Percentiles rank a stretch among this genome's conserved stretches.
Conservation (phyloP, 2,888 invertebrate species). For the Patella ulyssiponensis region DNA sequence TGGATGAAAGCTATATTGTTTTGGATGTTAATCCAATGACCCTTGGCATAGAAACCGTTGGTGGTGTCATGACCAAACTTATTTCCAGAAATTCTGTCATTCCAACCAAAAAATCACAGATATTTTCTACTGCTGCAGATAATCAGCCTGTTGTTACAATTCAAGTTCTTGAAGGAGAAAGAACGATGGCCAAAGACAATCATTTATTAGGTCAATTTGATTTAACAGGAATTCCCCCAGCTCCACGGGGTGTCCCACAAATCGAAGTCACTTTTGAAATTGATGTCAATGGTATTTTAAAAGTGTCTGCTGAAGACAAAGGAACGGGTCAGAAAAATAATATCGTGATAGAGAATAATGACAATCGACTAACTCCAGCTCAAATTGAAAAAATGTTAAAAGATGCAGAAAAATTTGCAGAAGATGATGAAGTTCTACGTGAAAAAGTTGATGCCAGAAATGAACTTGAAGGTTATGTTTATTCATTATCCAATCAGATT, state of each 20-base stretch:
- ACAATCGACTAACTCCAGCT: slow-evolving; percentile 95
- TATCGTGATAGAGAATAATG: slow-evolving; percentile 98
- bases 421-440: slow-evolving; percentile 91
- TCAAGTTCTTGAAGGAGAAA: slow-evolving; percentile 92
- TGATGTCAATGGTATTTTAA: slow-evolving; percentile 74
- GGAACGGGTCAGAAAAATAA: slow-evolving; percentile 98
- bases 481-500: slow-evolving; percentile 96
- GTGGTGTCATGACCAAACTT: slow-evolving; percentile 99
- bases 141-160: slow-evolving; percentile 99
- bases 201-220: slow-evolving; percentile 98
- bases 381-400: slow-evolving; percentile 99
- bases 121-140: slow-evolving; percentile 98
- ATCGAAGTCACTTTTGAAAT: slow-evolving; percentile 75
- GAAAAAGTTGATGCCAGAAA: slow-evolving; percentile 95
- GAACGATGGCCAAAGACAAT: slow-evolving; percentile 99
- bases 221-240: slow-evolving; percentile 93
- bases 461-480: slow-evolving; percentile 93
- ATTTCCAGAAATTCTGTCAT: slow-evolving; percentile 98
- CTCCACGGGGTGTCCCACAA: slow-evolving; percentile 74
- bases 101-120: slow-evolving; percentile 98
- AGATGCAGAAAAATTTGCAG: slow-evolving; percentile 98
- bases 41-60: slow-evolving; percentile 99
- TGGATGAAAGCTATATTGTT: slow-evolving; percentile 77
- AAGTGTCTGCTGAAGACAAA: slow-evolving; percentile 95
- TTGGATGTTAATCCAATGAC: slow-evolving; percentile 98